Conservation (phyloP, 2,797 vertebrate genomes). For the Pteronotus mesoamericanus region DNA sequence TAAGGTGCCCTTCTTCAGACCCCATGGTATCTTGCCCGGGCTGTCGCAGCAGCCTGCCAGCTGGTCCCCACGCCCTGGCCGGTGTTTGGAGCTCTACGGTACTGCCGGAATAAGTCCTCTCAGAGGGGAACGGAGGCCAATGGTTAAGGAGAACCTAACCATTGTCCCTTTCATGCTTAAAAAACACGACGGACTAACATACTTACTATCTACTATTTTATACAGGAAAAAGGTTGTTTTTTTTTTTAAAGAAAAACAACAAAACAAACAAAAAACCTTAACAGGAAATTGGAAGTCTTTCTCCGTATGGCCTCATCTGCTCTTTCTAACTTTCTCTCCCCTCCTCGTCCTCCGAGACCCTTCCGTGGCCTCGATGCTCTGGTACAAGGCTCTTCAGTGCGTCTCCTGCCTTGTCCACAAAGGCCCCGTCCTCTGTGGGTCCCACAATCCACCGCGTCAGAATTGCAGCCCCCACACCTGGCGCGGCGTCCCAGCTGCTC, state of each 20-base stretch:
- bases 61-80: neutral
- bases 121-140: neutral
- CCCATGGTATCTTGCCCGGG: neutral
- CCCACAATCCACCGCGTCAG: fast-evolving
- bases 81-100: neutral
- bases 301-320: neutral
- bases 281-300: neutral
- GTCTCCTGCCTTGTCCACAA: neutral
- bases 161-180: neutral
- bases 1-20: neutral
- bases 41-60: neutral
- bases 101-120: neutral
- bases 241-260: neutral
- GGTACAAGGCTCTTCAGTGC: neutral
- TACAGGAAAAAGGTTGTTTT: neutral
- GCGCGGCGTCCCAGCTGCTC: neutral
- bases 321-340: neutral
- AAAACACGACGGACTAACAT: neutral
- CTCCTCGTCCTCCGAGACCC: neutral
- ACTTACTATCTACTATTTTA: neutral
- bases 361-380: neutral
- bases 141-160: neutral
- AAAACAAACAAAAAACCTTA: neutral
- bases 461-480: neutral
- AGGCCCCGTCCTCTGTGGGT: neutral